Evolutionary conservation across 2,888 invertebrate species (phyloP), one percentile per base, ranked within the genome.

Genomic region (Machimus rusticus): DNA sequence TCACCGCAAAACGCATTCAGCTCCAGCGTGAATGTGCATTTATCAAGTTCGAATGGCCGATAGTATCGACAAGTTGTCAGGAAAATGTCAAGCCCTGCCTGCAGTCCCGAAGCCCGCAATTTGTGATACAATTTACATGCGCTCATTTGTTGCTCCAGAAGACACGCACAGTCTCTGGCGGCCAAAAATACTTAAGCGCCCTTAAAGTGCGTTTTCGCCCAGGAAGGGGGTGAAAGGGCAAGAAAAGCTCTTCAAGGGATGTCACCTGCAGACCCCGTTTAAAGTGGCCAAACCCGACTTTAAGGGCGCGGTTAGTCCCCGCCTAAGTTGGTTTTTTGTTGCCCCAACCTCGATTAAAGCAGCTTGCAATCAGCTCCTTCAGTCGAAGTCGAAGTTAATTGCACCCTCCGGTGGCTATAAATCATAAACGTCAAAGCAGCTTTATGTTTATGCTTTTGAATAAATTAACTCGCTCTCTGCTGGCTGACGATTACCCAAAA

Each of bases 381-480:
- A 78, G 86, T 77, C n/a, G 37, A 86, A 78, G 86, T 77, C n/a
- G 37, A 86, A 86, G 86, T 86, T 86, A 86, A 86, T 86, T 86
- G 86, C 79, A 51, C 43, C 57, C 23, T 12, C 9, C 19, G 28
- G 28, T 37, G 8, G 66, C 57, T 81, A 87, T 88, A 87, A 88
- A 88, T 88, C 88, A 88, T 88, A 88, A 81, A 81, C 51, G 88
- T 88, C 88, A 88, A 84, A 74, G 57, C 79, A 81, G 82, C 81
- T 87, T 87, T 88, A 79, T 87, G 88, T 88, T 88, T 87, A 87
- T 88, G 88, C 88, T 87, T 88, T 88, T 88, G 88, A 88, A 88
- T 88, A 88, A 88, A 88, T 88, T 88, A 88, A 87, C 87, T 88
- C 55, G 43, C 86, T 74, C 39, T 66, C 66, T 78, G 78, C 46